Conservation (phyloP, 1,140 invertebrate genomes). For the Olivierus martensii region DNA sequence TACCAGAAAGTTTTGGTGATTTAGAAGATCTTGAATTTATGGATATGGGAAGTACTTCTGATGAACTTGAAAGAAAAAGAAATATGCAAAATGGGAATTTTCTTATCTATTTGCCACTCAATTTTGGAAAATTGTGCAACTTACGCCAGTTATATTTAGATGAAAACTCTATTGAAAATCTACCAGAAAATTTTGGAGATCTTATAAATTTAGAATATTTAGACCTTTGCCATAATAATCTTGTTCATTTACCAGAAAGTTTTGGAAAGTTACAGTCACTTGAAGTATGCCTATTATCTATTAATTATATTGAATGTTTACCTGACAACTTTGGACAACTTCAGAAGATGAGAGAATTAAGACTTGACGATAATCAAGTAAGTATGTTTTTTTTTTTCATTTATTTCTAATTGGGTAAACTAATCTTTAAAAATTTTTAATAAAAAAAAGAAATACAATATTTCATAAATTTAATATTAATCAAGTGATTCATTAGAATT, state of each 20-base stretch:
- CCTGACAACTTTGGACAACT: slow-evolving; percentile 6
- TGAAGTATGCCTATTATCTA: slow-evolving; percentile 8
- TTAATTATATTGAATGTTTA: slow-evolving; percentile 7
- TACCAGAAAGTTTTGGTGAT: slow-evolving; percentile 5
- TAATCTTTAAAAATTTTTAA: no score
- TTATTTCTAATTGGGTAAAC: no score
- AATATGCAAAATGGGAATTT: slow-evolving; percentile 7
- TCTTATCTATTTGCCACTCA: neutral
- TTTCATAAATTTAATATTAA: no score
- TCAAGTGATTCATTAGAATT: no score
- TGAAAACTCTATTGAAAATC: slow-evolving; percentile 51
- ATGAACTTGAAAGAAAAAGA: slow-evolving; percentile 3
- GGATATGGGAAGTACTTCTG: slow-evolving; percentile 8
- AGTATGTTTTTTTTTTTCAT: neutral
- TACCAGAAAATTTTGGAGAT: slow-evolving; percentile 66
- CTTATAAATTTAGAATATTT: slow-evolving; percentile 59
- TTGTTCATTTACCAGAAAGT: slow-evolving; percentile 54
- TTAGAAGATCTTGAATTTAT: neutral
- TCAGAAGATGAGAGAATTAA: slow-evolving; percentile 2
- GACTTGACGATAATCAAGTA: slow-evolving; percentile 10
- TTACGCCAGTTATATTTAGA: slow-evolving; percentile 72
- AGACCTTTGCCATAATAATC: slow-evolving; percentile 55
- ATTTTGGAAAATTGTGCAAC: slow-evolving; percentile 45
- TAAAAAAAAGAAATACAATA: no score
- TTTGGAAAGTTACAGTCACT: slow-evolving; percentile 4